phyloP scores from a whole-genome alignment of 1,140 invertebrate species.

The Drosophila paulistorum region DNA sequence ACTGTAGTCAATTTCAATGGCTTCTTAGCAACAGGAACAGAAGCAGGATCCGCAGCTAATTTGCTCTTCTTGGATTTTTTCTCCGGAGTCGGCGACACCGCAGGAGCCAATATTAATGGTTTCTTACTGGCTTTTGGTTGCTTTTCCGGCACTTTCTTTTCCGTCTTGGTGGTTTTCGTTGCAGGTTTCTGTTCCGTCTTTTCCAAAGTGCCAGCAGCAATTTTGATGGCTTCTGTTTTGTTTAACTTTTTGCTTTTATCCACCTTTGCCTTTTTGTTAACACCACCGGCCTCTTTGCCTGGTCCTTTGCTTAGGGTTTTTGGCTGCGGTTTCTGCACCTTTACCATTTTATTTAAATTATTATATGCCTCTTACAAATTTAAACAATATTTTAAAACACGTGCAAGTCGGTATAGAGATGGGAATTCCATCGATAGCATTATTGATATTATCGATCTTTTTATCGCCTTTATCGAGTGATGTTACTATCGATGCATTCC shows the following conservation, averaged over 20 bases:
- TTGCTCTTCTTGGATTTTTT: constrained; percentile 27
- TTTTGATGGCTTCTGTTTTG: constrained; percentile 14
- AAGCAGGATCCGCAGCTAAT: background rate
- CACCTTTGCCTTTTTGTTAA: constrained; percentile 47
- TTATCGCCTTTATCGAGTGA: too few relatives aligned
- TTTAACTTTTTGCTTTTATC: constrained; percentile 42
- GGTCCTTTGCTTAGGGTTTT: constrained; percentile 59
- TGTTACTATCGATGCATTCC: too few relatives aligned
- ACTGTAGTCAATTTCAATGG: constrained; percentile 26
- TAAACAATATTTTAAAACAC: constrained; percentile 49
- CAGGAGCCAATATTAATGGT: constrained; percentile 58
- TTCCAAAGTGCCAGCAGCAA: constrained; percentile 12
- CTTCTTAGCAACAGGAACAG: constrained; percentile 2
- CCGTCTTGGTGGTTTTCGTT: constrained; percentile 13
- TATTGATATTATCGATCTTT: too few relatives aligned
- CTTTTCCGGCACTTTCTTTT: constrained; percentile 19
- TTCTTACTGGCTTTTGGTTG: constrained; percentile 35
- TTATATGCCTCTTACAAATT: background rate
- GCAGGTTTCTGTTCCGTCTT: constrained; percentile 28
- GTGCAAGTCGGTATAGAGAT: constrained; percentile 20
- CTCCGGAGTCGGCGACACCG: constrained; percentile 37
- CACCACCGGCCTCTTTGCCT: constrained; percentile 38
- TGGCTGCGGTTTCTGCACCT: constrained; percentile 67
- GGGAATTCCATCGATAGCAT: too few relatives aligned
- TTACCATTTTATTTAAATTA: constrained; percentile 52